Evolutionary conservation across 2,888 invertebrate genomes (phyloP).

Genomic region (Melinopterus prodromus): DNA sequence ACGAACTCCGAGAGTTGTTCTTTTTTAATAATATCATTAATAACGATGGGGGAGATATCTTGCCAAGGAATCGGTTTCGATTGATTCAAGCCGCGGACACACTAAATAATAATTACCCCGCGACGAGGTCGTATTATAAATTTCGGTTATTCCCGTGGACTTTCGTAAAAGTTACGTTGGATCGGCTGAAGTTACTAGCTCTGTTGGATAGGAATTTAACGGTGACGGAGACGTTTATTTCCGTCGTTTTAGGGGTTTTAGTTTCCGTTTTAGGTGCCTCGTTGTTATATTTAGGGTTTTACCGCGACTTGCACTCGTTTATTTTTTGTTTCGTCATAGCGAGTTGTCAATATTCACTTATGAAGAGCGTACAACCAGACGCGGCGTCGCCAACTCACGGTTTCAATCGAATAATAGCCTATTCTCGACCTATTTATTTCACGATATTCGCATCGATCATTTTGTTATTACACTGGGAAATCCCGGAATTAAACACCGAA

Average conservation of each 20-base stretch:
- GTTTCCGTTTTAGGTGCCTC: constrained; percentile 88
- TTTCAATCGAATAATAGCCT: constrained; percentile 93
- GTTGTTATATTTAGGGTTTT: constrained; percentile 84
- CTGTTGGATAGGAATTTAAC: constrained; percentile 93
- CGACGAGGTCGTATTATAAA: constrained; percentile 71
- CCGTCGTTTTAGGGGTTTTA: constrained; percentile 82
- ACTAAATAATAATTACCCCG: constrained; percentile 50
- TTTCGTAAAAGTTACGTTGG: constrained; percentile 86
- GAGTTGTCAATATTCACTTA: constrained; percentile 94
- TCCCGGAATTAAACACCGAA: constrained; percentile 47
- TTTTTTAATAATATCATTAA: constrained; percentile 53
- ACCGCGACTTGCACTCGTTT: constrained; percentile 91
- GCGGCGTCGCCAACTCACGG: constrained; percentile 98
- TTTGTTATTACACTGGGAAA: constrained; percentile 52
- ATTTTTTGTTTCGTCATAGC: constrained; percentile 98
- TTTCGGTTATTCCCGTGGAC: constrained; percentile 72
- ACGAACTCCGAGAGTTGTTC: constrained; percentile 31
- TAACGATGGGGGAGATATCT: constrained; percentile 66
- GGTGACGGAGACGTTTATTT: constrained; percentile 80
- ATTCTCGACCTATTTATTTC: constrained; percentile 94
- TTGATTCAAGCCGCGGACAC: constrained; percentile 62
- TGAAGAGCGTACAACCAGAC: constrained; percentile 99
- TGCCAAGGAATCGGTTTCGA: constrained; percentile 66
- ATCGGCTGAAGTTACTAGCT: constrained; percentile 90
- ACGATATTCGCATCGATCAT: constrained; percentile 74